A percentile compares a stretch with the other conserved stretches of the same genome.
Evolutionary conservation across 1,140 invertebrate genomes (phyloP).

Genomic region (Lordiphosa clarofinis): DNA sequence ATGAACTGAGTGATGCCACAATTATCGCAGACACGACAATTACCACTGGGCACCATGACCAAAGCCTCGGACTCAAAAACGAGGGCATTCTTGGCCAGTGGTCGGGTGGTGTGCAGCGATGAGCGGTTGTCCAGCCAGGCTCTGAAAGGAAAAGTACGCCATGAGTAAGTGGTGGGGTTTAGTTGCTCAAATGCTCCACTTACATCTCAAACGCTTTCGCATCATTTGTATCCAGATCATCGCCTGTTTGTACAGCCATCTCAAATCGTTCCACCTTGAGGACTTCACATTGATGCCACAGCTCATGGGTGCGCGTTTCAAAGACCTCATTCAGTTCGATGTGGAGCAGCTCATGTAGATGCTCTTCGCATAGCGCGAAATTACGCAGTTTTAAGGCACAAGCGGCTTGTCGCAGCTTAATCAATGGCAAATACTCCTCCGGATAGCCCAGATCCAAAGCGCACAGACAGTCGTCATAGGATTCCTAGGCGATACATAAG

Average conservation of each 20-base stretch:
- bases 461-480: constrained; percentile 63
- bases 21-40: constrained; percentile 55
- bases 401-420: constrained; percentile 68
- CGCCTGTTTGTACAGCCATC: constrained; percentile 59
- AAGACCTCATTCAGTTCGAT: constrained; percentile 66
- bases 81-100: constrained; percentile 43
- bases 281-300: constrained; percentile 63
- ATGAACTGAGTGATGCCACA: constrained; percentile 59
- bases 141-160: constrained; percentile 7
- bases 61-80: constrained; percentile 53
- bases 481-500: constrained; percentile 27
- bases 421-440: constrained; percentile 59
- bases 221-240: constrained; percentile 48
- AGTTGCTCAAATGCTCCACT: constrained; percentile 7
- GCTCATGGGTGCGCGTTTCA: constrained; percentile 56
- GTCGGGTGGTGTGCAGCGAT: constrained; percentile 41
- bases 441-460: constrained; percentile 61
- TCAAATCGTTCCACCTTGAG: constrained; percentile 57
- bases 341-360: constrained; percentile 60
- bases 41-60: constrained; percentile 56
- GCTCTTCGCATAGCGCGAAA: constrained; percentile 60
- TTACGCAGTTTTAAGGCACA: constrained; percentile 71
- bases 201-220: constrained; percentile 59
- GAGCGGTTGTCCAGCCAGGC: constrained; percentile 56
- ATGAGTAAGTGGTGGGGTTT: no score